Base-by-base conservation (phyloP, 2,113 vertebrate genomes). In the Pituophis catenifer region DNA sequence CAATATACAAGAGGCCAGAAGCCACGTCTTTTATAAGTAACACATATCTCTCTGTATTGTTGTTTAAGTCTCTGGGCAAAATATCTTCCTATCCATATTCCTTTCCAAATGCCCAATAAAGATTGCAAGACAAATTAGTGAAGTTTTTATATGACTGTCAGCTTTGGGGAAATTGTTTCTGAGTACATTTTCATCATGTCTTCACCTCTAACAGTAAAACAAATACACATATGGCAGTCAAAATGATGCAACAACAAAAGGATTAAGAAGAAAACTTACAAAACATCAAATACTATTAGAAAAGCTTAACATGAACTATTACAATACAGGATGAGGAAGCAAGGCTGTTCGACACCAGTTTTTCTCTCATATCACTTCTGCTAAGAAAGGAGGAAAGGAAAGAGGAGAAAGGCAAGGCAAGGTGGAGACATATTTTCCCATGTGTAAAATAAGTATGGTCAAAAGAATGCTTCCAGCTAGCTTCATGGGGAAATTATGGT, bases 101-200 rank as follows among this genome's bases (percentile, higher is more conserved):
- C 59, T 90, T 94, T 91, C 90, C 59, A 48, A 95, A 89, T 94
- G 52, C 50, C 65, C 90, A 93, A 24, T 29, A 89, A 75, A 0
- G 5, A 38, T 94, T 95, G 92, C 29, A 88, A 94, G 59, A 88
- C 87, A 95, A 95, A 96, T 95, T 90, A 93, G 87, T 94, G 86
- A 94, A 90, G 54, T 85, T 94, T 93, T 93, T 92, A 86, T 93
- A 92, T 93, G 93, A 91, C 59, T 94, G 92, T 50, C 5, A 0
- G 88, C 86, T 70, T 81, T 57, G 88, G 0, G 94, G 57, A 90
- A 95, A 95, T 50, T 95, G 26, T 93, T 94, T 95, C 54, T 92
- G 93, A 92, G 88, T 12, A 90, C 94, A 12, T 12, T 95, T 93
- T 38, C 93, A 38, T 85, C 59, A 90, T n/a, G 21, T 57, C 89